phyloP scores from a whole-genome alignment of 2,113 vertebrate genomes.

The Trogon surrucura region DNA sequence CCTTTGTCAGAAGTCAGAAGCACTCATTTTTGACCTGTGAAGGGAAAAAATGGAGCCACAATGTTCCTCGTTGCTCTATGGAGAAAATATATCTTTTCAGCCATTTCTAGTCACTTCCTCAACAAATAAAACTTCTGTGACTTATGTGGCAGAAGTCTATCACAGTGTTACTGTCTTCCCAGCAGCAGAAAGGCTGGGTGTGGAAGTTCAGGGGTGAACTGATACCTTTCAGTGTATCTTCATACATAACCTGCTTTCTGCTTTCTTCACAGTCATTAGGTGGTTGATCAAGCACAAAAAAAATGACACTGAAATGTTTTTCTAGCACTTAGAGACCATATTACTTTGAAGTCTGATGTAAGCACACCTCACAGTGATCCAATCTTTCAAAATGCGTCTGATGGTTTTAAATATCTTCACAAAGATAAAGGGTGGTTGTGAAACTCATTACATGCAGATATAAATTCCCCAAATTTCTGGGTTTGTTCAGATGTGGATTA shows the following conservation, averaged over 20 bases:
- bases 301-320: background rate
- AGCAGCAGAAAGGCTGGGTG: rapidly evolving
- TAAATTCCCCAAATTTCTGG: background rate
- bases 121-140: background rate
- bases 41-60: background rate
- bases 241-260: background rate
- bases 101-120: background rate
- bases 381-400: background rate
- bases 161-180: background rate
- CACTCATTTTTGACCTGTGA: background rate
- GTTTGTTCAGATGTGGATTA: background rate
- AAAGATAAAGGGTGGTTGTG: background rate
- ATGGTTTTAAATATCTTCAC: background rate
- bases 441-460: background rate
- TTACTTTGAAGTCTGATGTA: background rate
- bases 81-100: background rate
- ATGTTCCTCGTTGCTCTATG: background rate
- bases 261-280: background rate
- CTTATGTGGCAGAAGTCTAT: background rate
- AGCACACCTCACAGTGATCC: background rate
- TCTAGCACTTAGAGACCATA: background rate
- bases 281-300: background rate
- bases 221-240: background rate
- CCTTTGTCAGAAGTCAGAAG: background rate
- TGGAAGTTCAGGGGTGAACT: background rate